A percentile compares a stretch with the other conserved stretches of the same genome.
Evolutionary conservation across 2,888 invertebrate species (phyloP).

Genomic region (Caenorhabditis virilis): DNA sequence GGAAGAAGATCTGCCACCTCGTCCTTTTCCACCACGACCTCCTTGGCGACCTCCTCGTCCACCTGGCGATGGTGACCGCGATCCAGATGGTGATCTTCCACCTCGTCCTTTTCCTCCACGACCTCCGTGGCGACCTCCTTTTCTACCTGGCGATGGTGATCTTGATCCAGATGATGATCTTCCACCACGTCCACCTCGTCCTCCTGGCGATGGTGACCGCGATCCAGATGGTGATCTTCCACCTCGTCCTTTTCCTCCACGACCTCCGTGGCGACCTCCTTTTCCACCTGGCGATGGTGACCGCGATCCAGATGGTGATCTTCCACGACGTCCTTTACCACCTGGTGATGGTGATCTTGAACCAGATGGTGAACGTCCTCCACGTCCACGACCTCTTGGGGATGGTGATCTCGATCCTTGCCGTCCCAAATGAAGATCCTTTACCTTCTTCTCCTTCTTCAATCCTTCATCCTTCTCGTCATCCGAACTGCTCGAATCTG

Average conservation of each 20-base stretch:
- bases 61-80: too few relatives aligned
- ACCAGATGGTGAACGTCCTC: neutral
- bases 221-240: neutral
- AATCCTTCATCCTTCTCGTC: conserved; percentile 6
- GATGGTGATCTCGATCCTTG: conserved; percentile 12
- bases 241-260: conserved; percentile 6
- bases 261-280: conserved; percentile 13
- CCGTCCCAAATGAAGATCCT: too few relatives aligned
- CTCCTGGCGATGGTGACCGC: conserved; percentile 1
- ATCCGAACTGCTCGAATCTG: conserved; percentile 1
- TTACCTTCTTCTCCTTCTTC: conserved; percentile 11
- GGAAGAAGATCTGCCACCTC: too few relatives aligned
- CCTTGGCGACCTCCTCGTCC: neutral
- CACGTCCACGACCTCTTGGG: conserved; percentile 8
- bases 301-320: neutral
- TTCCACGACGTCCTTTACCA: neutral
- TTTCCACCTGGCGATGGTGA: conserved; percentile 15
- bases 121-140: neutral
- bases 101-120: neutral
- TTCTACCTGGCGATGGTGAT: neutral
- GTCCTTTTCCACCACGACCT: neutral
- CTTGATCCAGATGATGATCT: neutral
- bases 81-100: neutral
- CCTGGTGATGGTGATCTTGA: neutral
- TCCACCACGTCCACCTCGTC: neutral